Conservation (phyloP, 2,113 vertebrate genomes). For the Bos indicus region DNA sequence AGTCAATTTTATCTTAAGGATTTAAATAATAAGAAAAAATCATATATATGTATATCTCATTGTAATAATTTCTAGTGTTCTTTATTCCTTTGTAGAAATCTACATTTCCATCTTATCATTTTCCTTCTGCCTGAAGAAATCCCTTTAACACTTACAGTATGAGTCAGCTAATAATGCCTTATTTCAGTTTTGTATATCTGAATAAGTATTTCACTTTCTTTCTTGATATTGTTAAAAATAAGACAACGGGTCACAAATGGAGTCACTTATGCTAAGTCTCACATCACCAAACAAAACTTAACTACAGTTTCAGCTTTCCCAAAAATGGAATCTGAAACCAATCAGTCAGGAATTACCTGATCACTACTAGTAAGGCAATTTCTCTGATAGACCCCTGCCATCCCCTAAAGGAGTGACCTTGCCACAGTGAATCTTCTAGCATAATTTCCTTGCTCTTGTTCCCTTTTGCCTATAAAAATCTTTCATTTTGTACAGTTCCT, state of each 20-base stretch:
- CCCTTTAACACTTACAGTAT: neutral
- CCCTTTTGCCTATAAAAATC: neutral
- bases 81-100: neutral
- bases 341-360: neutral
- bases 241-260: neutral
- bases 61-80: neutral
- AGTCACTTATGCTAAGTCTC: neutral
- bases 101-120: neutral
- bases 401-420: neutral
- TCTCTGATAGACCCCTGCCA: neutral
- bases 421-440: neutral
- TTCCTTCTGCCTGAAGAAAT: neutral
- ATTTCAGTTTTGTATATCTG: neutral
- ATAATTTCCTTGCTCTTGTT: neutral
- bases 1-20: neutral
- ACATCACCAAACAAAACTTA: neutral
- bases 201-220: neutral
- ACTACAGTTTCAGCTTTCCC: neutral
- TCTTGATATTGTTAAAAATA: neutral
- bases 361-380: neutral
- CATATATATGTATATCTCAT: neutral
- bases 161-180: neutral
- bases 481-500: neutral
- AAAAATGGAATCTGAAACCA: neutral
- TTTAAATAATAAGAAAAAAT: neutral